Evolutionary conservation across 2,113 vertebrate genomes (phyloP).

Genomic region (Gnathonemus echidnorhynchus): DNA sequence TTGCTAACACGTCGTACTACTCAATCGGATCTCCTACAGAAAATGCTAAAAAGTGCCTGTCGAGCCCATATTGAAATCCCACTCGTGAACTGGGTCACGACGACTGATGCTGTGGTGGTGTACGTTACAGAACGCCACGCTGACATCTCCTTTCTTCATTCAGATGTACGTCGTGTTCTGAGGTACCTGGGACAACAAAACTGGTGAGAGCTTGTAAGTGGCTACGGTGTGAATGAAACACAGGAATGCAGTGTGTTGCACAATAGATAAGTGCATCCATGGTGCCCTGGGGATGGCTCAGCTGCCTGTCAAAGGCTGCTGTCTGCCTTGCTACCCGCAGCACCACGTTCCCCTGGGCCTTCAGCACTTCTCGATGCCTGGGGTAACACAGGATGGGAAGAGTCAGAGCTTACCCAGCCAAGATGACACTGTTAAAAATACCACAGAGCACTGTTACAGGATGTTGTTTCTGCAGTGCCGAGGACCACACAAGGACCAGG

Average conservation of each 20-base stretch:
- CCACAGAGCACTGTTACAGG: background rate
- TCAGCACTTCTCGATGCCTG: background rate
- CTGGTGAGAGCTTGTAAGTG: background rate
- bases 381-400: background rate
- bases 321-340: background rate
- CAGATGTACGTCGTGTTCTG: background rate
- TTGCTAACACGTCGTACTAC: background rate
- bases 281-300: background rate
- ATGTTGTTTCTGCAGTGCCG: background rate
- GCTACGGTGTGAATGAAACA: background rate
- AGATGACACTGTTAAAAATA: slow-evolving; percentile 1
- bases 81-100: background rate
- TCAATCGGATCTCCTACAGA: background rate
- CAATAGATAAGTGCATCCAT: background rate
- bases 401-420: background rate
- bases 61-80: too few species aligned
- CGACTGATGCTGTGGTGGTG: background rate
- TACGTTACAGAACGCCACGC: background rate
- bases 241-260: background rate
- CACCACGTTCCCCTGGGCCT: background rate
- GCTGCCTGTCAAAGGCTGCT: background rate
- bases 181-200: background rate
- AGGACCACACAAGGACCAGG: background rate
- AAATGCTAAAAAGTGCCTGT: background rate
- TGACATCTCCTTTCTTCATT: background rate